phyloP scores from a whole-genome alignment of 2,113 vertebrate species.

The cat (Felis catus) region DNA sequence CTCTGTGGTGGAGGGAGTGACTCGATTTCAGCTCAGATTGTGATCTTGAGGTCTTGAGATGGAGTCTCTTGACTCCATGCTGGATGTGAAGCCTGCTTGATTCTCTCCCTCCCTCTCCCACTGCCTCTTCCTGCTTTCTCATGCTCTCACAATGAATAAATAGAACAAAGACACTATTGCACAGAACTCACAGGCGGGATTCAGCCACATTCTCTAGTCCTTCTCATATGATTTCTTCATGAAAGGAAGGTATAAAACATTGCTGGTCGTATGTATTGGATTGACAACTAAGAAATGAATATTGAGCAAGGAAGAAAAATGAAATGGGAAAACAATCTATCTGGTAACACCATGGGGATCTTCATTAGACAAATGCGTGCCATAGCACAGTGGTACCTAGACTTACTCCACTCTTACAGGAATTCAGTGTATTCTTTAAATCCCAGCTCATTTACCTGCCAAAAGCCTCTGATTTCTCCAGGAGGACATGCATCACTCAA shows the following conservation, averaged over 20 bases:
- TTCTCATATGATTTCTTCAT: not conserved
- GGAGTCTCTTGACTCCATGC: no score
- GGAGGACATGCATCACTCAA: not conserved
- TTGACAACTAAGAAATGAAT: not conserved
- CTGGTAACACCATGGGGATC: not conserved
- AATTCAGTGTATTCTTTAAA: not conserved
- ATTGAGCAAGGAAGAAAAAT: not conserved
- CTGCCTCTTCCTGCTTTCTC: no score
- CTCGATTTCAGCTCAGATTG: no score
- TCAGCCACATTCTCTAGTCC: not conserved
- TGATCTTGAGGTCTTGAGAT: no score
- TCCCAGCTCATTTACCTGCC: not conserved
- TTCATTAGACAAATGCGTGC: not conserved
- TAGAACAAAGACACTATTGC: not conserved
- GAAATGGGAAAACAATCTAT: not conserved
- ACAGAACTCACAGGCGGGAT: not conserved
- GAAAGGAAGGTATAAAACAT: not conserved
- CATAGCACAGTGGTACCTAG: not conserved
- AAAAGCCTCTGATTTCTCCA: not conserved
- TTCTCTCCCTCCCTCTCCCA: no score
- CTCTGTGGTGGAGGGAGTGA: no score
- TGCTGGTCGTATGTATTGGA: not conserved
- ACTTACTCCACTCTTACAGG: not conserved
- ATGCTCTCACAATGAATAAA: no score
- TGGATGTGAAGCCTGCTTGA: no score